A percentile compares a stretch with the other conserved stretches of the same genome.
Conservation (phyloP, 2,888 invertebrate species). For the Clusia tigrina region DNA sequence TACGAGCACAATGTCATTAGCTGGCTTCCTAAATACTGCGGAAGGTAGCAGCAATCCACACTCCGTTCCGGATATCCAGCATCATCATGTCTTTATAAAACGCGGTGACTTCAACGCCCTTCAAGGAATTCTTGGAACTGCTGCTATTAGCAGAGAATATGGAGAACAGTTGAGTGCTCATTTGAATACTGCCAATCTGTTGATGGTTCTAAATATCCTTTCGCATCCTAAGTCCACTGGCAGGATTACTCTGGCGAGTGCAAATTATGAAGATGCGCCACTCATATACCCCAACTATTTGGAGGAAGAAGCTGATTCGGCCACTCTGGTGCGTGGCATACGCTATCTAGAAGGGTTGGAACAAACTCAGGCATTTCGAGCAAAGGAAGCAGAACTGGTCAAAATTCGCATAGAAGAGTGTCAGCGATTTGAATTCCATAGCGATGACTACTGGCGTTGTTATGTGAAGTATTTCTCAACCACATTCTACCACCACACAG, state of each 20-base stretch:
- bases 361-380: slow-evolving; percentile 62
- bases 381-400: slow-evolving; percentile 48
- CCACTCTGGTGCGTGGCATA: slow-evolving; percentile 52
- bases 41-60: slow-evolving; percentile 64
- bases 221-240: slow-evolving; percentile 64
- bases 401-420: slow-evolving; percentile 42
- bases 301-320: slow-evolving; percentile 63
- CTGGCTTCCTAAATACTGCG: slow-evolving; percentile 68
- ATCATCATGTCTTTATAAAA: slow-evolving; percentile 61
- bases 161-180: slow-evolving; percentile 18
- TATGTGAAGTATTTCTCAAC: slow-evolving; percentile 70
- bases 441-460: slow-evolving; percentile 72
- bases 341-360: slow-evolving; percentile 56
- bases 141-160: slow-evolving; percentile 28
- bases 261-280: slow-evolving; percentile 67
- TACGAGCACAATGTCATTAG: slow-evolving; percentile 62
- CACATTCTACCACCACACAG: slow-evolving; percentile 73
- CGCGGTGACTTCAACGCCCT: slow-evolving; percentile 39
- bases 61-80: slow-evolving; percentile 70
- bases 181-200: slow-evolving; percentile 27
- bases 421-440: slow-evolving; percentile 46
- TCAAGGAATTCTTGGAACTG: slow-evolving; percentile 44
- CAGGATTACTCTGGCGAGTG: slow-evolving; percentile 65
- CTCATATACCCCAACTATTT: slow-evolving; percentile 69
- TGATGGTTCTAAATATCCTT: slow-evolving; percentile 40